Base-by-base conservation (phyloP, 2,888 invertebrate genomes). In the Pseudococcus longispinus region DNA sequence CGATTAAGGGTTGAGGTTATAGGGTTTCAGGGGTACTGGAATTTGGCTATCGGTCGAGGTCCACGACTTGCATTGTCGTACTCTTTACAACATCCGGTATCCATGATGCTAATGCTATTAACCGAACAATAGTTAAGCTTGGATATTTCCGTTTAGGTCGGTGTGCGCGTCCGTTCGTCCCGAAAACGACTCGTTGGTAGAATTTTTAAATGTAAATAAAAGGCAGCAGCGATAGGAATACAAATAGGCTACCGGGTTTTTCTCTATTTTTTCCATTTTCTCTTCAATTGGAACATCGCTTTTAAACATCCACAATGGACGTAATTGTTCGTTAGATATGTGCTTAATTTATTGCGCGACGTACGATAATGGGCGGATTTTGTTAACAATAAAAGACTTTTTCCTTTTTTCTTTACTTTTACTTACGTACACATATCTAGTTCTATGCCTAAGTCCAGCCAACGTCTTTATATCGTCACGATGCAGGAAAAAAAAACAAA, bases 81-180 rank as follows among this genome's bases (percentile, higher is more conserved):
- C 86, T 86, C 86, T 86, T 86, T 86, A 86, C 80, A 86, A 86
- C 86, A 86, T 86, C 86, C 86, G 86, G 86, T 86, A 77, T 74
- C 44, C 86, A 77, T 86, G 77, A 42, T 86, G 86, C 86, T 77
- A 86, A 77, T 74, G 77, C 77, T 77, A 77, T 86, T 77, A 86
- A 29, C 80, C 86, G 80, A 86, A 86, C 86, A 86, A 86, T 86
- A n/a, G 77, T 37, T 86, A 86, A 86, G 86, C 86, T 86, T 20
- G 86, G 77, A 86, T 86, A 86, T 86, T 86, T 86, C 86, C 86
- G 86, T 77, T 86, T 86, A 44, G 51, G 86, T 42, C 37, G 51
- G 86, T 85, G 77, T 77, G 86, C 77, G 37, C 86, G 86, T 86
- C 77, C 77, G 85, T 74, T 74, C 85, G 85, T 85, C 84, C 84